phyloP scores from a whole-genome alignment of 2,888 invertebrate genomes.

The Cabera pusaria region DNA sequence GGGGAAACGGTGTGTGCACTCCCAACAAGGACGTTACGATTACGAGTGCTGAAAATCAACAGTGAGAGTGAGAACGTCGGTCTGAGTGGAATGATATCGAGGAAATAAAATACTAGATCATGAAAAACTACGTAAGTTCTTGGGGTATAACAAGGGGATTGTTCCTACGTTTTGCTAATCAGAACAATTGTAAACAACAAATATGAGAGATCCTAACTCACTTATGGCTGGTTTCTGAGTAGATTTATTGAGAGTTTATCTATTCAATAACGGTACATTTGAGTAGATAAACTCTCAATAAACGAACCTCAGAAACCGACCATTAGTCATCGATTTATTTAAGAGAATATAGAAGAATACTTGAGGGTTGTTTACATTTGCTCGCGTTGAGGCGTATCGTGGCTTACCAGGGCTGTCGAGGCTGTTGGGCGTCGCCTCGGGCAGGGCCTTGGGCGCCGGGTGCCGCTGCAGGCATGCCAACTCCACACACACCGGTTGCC shows the following conservation, averaged over 20 bases:
- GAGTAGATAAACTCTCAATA: too few relatives aligned
- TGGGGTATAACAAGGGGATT: too few relatives aligned
- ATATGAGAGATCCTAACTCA: too few relatives aligned
- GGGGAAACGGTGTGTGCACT: conserved; percentile 35
- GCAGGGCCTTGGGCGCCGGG: conserved; percentile 75
- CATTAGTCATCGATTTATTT: too few relatives aligned
- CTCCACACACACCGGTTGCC: conserved; percentile 92
- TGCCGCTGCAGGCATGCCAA: conserved; percentile 87
- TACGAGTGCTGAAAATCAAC: conserved; percentile 26
- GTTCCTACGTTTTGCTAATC: background rate
- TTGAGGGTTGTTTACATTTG: conserved; percentile 38
- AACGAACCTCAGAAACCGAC: too few relatives aligned
- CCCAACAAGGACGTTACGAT: conserved; percentile 20
- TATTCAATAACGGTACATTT: too few relatives aligned
- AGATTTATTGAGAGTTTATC: too few relatives aligned
- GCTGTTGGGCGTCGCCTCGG: conserved; percentile 78
- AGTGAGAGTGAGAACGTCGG: conserved; percentile 14
- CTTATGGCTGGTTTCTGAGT: too few relatives aligned
- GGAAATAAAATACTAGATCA: conserved; percentile 6
- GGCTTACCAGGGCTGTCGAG: conserved; percentile 78
- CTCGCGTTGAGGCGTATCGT: conserved; percentile 2
- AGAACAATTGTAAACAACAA: conserved; percentile 38
- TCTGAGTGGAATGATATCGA: conserved; percentile 12
- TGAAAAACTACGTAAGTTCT: conserved; percentile 10
- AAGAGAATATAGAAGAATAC: background rate